These are phyloP conservation scores for Spizaetus ornatus DNA, from an alignment of 2,113 vertebrate genomes.

Conservation along the genomic window DNA sequence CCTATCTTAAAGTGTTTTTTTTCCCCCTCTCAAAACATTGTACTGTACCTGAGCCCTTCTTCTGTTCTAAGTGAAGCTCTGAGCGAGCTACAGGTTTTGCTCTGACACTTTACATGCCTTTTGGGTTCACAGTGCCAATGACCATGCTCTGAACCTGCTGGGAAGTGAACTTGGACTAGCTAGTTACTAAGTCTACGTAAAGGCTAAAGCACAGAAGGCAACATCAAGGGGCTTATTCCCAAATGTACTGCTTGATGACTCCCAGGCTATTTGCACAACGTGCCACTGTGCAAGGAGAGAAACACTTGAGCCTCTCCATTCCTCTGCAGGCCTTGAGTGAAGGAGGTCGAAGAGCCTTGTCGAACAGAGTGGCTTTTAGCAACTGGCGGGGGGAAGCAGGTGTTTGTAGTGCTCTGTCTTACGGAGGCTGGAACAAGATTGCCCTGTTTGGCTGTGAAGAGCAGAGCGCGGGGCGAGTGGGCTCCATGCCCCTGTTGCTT, in stretches of 20 bases:
- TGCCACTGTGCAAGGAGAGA: not conserved
- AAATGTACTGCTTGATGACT: not conserved
- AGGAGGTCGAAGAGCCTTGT: not conserved
- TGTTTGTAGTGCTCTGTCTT: not conserved
- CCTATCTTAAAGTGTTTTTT: not conserved
- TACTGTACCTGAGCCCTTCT: not conserved
- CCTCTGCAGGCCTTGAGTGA: not conserved
- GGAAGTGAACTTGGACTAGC: not conserved
- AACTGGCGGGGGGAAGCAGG: not conserved
- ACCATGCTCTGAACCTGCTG: not conserved
- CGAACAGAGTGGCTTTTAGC: not conserved
- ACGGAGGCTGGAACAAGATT: not conserved
- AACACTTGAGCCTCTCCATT: not conserved
- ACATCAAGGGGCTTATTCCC: not conserved
- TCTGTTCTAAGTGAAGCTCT: not conserved
- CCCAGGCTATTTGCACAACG: not conserved
- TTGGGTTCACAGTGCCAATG: not conserved
- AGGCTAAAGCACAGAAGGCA: not conserved
- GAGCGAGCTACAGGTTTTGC: not conserved
- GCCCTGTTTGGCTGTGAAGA: not conserved
- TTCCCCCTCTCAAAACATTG: not conserved
- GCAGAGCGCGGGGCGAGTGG: fast-evolving
- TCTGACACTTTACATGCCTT: not conserved
- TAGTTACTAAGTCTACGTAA: too few relatives aligned
- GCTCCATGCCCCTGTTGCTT: fast-evolving